Conservation (phyloP, 2,797 vertebrate genomes). For the Chaetophractus vellerosus region DNA sequence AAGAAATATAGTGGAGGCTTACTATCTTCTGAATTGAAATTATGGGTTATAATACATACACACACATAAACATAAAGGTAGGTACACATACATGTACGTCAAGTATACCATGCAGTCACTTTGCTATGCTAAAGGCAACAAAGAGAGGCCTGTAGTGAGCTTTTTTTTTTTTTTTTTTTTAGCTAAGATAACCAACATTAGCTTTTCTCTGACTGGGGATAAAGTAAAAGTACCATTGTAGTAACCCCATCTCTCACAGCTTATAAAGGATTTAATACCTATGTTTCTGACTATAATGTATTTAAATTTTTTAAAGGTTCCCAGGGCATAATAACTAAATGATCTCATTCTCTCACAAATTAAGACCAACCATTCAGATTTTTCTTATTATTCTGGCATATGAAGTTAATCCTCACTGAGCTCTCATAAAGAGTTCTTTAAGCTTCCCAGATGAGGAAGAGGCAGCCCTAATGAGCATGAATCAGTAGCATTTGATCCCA, state of each 20-base stretch:
- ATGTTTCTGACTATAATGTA: slow-evolving; percentile 60
- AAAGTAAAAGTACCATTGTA: neutral
- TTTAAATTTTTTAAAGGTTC: slow-evolving; percentile 71
- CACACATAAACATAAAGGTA: accelerated
- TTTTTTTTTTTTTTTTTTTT: neutral
- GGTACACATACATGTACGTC: neutral
- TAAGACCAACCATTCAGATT: slow-evolving; percentile 11
- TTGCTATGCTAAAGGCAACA: neutral
- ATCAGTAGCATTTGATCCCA: slow-evolving; percentile 71
- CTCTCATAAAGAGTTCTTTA: slow-evolving; percentile 18
- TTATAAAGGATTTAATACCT: slow-evolving; percentile 61
- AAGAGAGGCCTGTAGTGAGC: neutral
- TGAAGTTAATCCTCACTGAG: slow-evolving; percentile 75
- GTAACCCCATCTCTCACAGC: neutral
- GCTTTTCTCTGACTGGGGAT: neutral
- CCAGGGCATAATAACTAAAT: slow-evolving; percentile 68
- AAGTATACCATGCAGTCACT: neutral
- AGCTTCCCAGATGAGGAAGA: slow-evolving; percentile 50
- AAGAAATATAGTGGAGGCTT: neutral
- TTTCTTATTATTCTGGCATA: slow-evolving; percentile 61
- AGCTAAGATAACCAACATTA: neutral
- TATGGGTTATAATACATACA: neutral
- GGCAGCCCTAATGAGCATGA: slow-evolving; percentile 16
- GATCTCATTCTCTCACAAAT: slow-evolving; percentile 71
- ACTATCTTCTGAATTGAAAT: slow-evolving; percentile 43